These are phyloP conservation scores for Nephrotoma guestfalica DNA, from an alignment of 2,888 invertebrate species.

Conservation along the genomic window DNA sequence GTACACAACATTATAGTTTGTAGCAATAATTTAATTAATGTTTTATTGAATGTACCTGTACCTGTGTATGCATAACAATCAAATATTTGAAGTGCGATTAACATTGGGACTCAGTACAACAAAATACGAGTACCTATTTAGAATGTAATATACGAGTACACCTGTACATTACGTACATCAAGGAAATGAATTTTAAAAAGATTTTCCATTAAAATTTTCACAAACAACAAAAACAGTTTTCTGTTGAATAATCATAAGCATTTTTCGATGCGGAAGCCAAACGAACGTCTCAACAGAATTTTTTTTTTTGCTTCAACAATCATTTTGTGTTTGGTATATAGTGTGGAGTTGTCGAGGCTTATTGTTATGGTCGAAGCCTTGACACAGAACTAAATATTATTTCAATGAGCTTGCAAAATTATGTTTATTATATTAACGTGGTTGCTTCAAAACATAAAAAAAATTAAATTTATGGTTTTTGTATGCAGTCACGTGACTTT, in stretches of 20 bases:
- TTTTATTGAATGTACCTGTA: background rate
- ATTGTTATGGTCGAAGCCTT: background rate
- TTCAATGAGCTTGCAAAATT: background rate
- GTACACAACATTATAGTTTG: background rate
- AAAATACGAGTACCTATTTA: too few species aligned
- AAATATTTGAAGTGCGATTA: background rate
- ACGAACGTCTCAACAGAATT: background rate
- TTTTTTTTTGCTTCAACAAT: background rate
- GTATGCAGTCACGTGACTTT: background rate
- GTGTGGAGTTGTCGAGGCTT: too few species aligned
- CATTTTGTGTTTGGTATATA: background rate
- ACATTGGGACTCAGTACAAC: background rate
- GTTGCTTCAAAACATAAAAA: background rate
- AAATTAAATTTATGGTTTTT: background rate
- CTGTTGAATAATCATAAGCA: background rate
- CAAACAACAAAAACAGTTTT: background rate
- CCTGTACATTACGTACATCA: background rate
- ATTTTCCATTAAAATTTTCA: background rate
- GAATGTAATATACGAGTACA: too few species aligned
- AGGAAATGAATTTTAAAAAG: background rate
- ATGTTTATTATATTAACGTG: background rate
- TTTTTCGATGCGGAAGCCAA: background rate
- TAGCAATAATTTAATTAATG: background rate
- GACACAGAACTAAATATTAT: background rate
- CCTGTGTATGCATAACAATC: background rate